These are phyloP conservation scores for Melanotus villosus DNA, from an alignment of 2,888 invertebrate species.

Conservation along the genomic window DNA sequence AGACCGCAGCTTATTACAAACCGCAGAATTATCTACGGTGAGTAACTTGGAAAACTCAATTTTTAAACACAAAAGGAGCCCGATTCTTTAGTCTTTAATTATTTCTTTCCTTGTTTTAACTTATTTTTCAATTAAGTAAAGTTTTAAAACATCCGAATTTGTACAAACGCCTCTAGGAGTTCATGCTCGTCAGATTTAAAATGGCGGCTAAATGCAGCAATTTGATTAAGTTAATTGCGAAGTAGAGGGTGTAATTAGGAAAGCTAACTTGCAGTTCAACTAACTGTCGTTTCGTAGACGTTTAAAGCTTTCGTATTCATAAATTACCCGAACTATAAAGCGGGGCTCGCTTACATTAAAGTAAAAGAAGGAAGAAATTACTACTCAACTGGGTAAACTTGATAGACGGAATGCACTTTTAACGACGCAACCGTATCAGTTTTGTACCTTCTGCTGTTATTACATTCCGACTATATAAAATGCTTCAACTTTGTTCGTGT, in stretches of 20 bases:
- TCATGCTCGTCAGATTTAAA: not conserved
- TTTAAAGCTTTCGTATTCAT: conserved; percentile 11
- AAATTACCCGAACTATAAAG: conserved; percentile 13
- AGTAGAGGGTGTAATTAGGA: conserved; percentile 23
- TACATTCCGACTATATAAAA: too few relatives aligned
- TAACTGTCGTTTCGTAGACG: conserved; percentile 16
- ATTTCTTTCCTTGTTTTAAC: not conserved
- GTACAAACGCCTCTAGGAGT: not conserved
- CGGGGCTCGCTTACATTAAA: not conserved
- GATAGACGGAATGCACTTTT: too few relatives aligned
- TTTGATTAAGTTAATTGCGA: conserved; percentile 20
- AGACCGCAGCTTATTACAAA: conserved; percentile 1
- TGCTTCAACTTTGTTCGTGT: too few relatives aligned
- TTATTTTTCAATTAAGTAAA: not conserved
- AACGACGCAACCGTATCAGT: too few relatives aligned
- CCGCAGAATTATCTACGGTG: conserved; percentile 3
- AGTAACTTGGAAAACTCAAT: not conserved
- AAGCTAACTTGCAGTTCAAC: conserved; percentile 24
- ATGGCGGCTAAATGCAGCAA: conserved; percentile 16
- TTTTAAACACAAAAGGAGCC: not conserved
- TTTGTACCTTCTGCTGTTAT: too few relatives aligned
- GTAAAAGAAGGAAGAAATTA: not conserved
- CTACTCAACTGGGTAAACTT: too few relatives aligned
- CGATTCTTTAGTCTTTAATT: not conserved
- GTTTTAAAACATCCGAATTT: not conserved